A percentile compares a stretch with the other conserved stretches of the same genome.
Evolutionary conservation across 2,888 invertebrate species (phyloP).

Genomic region (Athalia circularis): DNA sequence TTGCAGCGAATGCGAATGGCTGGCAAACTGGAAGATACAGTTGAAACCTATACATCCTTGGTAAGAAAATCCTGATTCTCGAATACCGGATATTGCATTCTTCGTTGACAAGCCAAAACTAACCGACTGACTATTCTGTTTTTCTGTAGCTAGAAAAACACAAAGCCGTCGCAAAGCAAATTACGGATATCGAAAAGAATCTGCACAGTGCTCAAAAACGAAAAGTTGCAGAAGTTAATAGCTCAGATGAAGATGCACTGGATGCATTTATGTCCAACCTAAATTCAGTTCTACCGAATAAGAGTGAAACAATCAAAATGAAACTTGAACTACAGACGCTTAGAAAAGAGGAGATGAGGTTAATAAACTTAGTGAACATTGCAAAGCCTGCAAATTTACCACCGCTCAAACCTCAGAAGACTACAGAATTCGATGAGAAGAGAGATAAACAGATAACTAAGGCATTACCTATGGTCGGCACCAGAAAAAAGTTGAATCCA

Average conservation of each 20-base stretch:
- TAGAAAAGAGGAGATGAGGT: slow-evolving; percentile 81
- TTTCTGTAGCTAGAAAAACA: slow-evolving; percentile 79
- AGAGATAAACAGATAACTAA: slow-evolving; percentile 42
- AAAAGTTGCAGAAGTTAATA: slow-evolving; percentile 63
- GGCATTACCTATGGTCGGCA: slow-evolving; percentile 30
- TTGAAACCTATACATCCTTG: slow-evolving; percentile 82
- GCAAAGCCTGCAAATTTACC: slow-evolving; percentile 82
- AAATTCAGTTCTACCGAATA: slow-evolving; percentile 74
- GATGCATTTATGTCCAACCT: slow-evolving; percentile 89
- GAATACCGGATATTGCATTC: slow-evolving; percentile 33
- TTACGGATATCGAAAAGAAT: slow-evolving; percentile 78
- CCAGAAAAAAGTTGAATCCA: slow-evolving; percentile 8
- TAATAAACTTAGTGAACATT: slow-evolving; percentile 84
- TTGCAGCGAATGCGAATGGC: slow-evolving; percentile 83
- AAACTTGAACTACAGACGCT: slow-evolving; percentile 82
- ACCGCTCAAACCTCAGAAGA: slow-evolving; percentile 70
- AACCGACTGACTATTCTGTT: neutral
- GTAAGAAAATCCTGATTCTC: slow-evolving; percentile 70
- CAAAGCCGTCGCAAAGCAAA: slow-evolving; percentile 74
- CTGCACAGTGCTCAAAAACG: slow-evolving; percentile 73
- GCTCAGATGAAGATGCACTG: slow-evolving; percentile 82
- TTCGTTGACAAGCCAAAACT: slow-evolving; percentile 26
- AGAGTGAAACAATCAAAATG: slow-evolving; percentile 80
- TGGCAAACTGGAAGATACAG: slow-evolving; percentile 77
- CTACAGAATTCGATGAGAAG: slow-evolving; percentile 49